Percentiles rank a stretch among this genome's conserved stretches.
These are phyloP conservation scores for Danionella dracula DNA, from an alignment of 2,797 vertebrate species.

Conservation along the genomic window DNA sequence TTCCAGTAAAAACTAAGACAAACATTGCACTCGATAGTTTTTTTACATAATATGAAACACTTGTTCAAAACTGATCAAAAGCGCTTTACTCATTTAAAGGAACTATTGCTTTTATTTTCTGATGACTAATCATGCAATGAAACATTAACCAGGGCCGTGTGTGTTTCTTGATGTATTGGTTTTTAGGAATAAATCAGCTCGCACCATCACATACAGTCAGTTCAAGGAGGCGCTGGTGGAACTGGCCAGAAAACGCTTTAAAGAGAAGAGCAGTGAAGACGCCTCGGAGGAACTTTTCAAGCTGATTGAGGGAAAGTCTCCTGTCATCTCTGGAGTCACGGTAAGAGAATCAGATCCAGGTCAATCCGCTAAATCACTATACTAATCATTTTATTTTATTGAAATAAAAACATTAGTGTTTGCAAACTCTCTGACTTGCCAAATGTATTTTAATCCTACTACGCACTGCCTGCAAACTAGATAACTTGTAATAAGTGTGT, in stretches of 20 bases:
- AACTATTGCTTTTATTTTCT: neutral
- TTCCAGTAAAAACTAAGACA: too few species aligned
- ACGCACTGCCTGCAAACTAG: too few species aligned
- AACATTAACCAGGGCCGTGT: neutral
- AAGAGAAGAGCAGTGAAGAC: slow-evolving; percentile 84
- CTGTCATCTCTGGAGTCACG: slow-evolving; percentile 84
- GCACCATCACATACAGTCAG: slow-evolving; percentile 91
- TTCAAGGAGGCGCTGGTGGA: slow-evolving; percentile 86
- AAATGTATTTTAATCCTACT: too few species aligned
- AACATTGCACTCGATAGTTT: too few species aligned
- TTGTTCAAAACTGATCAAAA: too few species aligned
- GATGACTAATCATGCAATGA: neutral
- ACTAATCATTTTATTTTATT: too few species aligned
- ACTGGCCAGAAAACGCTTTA: slow-evolving; percentile 85
- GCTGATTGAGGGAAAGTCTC: slow-evolving; percentile 86
- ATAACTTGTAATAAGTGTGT: too few species aligned
- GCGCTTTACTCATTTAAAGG: too few species aligned
- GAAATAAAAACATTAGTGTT: too few species aligned
- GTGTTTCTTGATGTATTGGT: slow-evolving; percentile 4
- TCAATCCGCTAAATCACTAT: too few species aligned
- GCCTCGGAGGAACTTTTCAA: slow-evolving; percentile 83
- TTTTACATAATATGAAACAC: too few species aligned
- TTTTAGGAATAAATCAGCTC: slow-evolving; percentile 82
- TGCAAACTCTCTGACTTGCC: too few species aligned
- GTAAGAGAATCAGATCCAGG: slow-evolving; percentile 49